Evolutionary conservation across 2,113 vertebrate genomes (phyloP).

Genomic region (Speoplatyrhinus poulsoni): DNA sequence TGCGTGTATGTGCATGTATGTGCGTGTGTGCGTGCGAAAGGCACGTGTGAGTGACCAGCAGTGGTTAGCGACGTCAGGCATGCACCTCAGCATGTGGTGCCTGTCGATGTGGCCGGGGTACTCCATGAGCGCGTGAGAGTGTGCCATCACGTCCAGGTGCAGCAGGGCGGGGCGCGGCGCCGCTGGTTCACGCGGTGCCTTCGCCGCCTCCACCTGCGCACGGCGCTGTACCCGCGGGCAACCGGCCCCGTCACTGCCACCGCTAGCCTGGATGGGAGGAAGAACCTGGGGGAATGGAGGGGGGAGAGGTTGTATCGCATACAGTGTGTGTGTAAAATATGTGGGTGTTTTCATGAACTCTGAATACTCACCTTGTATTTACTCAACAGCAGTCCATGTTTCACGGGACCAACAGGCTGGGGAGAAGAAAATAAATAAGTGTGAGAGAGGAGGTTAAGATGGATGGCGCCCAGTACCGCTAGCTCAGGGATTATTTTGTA

Average conservation of each 20-base stretch:
- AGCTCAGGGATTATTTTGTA: no score
- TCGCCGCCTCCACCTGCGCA: conserved; percentile 37
- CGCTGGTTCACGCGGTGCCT: conserved; percentile 66
- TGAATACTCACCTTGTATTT: conserved; percentile 62
- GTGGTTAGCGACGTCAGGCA: no score
- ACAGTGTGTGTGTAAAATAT: no score
- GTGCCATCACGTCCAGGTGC: conserved; percentile 81
- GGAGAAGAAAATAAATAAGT: neutral
- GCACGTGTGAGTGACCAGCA: neutral
- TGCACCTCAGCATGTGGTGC: conserved; percentile 77
- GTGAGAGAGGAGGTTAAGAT: neutral
- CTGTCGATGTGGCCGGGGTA: conserved; percentile 71
- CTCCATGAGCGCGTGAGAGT: conserved; percentile 76
- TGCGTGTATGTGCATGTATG: neutral
- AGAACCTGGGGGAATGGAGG: conserved; percentile 75
- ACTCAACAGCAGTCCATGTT: conserved; percentile 25
- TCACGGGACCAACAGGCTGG: conserved; percentile 9
- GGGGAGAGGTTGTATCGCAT: neutral
- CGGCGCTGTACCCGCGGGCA: conserved; percentile 43
- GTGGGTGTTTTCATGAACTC: neutral
- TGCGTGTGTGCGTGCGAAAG: neutral
- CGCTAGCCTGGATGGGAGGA: conserved; percentile 71
- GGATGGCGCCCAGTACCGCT: neutral
- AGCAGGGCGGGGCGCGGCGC: conserved; percentile 77
- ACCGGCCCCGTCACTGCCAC: neutral